A percentile compares a stretch with the other conserved stretches of the same genome.
Evolutionary conservation across 1,140 invertebrate species (phyloP).

Genomic region (Venturia canescens): DNA sequence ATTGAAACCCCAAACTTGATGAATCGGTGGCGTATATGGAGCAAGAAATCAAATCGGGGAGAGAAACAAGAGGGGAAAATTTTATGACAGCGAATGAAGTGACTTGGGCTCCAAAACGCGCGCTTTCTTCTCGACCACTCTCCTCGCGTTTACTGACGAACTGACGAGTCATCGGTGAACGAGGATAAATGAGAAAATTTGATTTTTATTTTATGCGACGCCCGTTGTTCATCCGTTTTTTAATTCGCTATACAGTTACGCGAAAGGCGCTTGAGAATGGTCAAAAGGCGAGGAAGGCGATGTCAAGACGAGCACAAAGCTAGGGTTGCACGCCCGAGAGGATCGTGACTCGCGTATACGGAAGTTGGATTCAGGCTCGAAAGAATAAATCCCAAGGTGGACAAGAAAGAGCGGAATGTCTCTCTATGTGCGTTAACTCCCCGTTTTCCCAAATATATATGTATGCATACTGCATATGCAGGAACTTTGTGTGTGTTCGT

Average conservation of each 20-base stretch:
- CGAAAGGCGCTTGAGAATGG: not conserved
- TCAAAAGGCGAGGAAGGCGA: not conserved
- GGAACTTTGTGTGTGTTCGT: not conserved
- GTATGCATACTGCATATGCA: no score
- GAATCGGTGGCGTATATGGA: no score
- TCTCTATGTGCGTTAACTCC: not conserved
- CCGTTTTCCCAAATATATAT: constrained; percentile 7
- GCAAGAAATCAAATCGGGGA: no score
- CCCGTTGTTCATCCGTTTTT: not conserved
- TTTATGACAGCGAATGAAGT: no score
- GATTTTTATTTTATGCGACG: not conserved
- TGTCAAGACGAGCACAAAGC: not conserved
- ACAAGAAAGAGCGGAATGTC: not conserved
- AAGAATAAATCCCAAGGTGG: constrained; percentile 7
- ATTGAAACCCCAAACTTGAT: no score
- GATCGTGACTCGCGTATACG: constrained; percentile 7
- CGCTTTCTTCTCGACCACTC: no score
- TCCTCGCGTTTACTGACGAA: no score
- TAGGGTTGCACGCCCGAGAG: not conserved
- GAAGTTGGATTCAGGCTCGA: not conserved
- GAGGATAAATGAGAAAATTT: not conserved
- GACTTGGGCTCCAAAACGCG: no score
- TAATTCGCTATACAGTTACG: not conserved
- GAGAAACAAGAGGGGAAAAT: no score
- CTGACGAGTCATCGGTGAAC: not conserved